Evolutionary conservation across 2,888 invertebrate species (phyloP).

Genomic region (Orthosia gracilis): DNA sequence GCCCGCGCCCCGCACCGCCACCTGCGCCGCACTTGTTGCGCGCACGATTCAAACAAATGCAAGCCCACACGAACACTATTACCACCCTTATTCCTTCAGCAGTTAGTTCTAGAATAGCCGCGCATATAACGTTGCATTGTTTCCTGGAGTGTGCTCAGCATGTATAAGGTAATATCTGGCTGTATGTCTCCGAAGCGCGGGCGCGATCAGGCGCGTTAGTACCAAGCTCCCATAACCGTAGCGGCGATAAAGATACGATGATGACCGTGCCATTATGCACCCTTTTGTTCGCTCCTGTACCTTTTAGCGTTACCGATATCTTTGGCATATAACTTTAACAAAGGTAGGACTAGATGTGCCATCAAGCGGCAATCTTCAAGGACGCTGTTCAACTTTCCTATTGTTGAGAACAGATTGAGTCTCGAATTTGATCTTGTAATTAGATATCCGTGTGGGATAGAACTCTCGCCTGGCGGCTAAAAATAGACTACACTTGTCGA

Average conservation of each 20-base stretch:
- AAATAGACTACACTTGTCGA: constrained; percentile 35
- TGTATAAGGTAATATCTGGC: constrained; percentile 58
- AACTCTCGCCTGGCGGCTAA: constrained; percentile 23
- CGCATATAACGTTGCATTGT: constrained; percentile 64
- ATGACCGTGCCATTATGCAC: constrained; percentile 65
- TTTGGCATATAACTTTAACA: constrained; percentile 52
- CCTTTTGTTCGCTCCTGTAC: constrained; percentile 62
- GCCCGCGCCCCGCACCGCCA: constrained; percentile 69
- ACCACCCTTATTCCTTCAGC: constrained; percentile 36
- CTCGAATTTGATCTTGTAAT: constrained; percentile 55
- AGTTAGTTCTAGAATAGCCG: constrained; percentile 50
- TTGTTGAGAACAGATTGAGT: constrained; percentile 49
- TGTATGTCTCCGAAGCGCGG: constrained; percentile 46
- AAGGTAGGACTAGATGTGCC: constrained; percentile 33
- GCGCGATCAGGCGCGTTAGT: constrained; percentile 56
- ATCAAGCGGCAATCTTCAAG: constrained; percentile 44
- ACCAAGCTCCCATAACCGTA: constrained; percentile 62
- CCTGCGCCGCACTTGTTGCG: constrained; percentile 90
- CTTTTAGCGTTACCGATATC: constrained; percentile 60
- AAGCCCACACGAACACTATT: constrained; percentile 50
- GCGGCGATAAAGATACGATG: constrained; percentile 69
- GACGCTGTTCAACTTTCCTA: constrained; percentile 47
- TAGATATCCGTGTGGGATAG: constrained; percentile 51
- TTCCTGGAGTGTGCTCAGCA: constrained; percentile 56
- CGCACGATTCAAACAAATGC: constrained; percentile 76